Percentiles rank a stretch among this genome's conserved stretches.
phyloP scores from a whole-genome alignment of 2,888 invertebrate species.

The Spatulosminthurus flaviceps region DNA sequence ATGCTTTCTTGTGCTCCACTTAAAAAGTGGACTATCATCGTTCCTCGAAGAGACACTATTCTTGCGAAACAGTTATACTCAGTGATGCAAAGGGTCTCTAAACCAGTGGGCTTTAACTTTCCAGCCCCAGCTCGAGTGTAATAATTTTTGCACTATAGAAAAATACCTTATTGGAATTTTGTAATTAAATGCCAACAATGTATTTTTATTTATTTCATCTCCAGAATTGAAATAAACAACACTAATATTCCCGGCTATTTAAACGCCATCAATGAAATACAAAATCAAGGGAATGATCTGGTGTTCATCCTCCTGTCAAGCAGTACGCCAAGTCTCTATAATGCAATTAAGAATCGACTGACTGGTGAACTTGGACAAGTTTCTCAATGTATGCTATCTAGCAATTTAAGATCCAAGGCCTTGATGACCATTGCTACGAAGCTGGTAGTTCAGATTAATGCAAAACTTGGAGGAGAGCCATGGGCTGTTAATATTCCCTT shows the following conservation, averaged over 20 bases:
- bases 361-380: constrained; percentile 54
- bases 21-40: constrained; percentile 55
- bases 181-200: too few relatives aligned
- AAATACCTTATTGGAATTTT: too few relatives aligned
- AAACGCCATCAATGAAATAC: too few relatives aligned
- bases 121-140: constrained; percentile 42
- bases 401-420: constrained; percentile 52
- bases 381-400: constrained; percentile 60
- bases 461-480: constrained; percentile 83
- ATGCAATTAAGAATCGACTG: constrained; percentile 68
- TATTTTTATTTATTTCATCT: too few relatives aligned
- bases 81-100: constrained; percentile 48
- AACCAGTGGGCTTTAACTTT: constrained; percentile 51
- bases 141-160: constrained; percentile 10
- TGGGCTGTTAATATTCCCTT: constrained; percentile 81
- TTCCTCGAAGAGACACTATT: constrained; percentile 28
- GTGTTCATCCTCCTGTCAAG: constrained; percentile 68
- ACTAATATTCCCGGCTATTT: too few relatives aligned
- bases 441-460: constrained; percentile 70
- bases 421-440: constrained; percentile 65
- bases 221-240: too few relatives aligned
- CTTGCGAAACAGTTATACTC: constrained; percentile 42
- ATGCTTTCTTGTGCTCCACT: constrained; percentile 63
- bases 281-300: constrained; percentile 64
- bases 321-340: constrained; percentile 69